Percentiles rank a stretch among this genome's conserved stretches.
These are phyloP conservation scores for Pocillopora verrucosa DNA, from an alignment of 64 coral and sea anemone species.

Conservation along the genomic window DNA sequence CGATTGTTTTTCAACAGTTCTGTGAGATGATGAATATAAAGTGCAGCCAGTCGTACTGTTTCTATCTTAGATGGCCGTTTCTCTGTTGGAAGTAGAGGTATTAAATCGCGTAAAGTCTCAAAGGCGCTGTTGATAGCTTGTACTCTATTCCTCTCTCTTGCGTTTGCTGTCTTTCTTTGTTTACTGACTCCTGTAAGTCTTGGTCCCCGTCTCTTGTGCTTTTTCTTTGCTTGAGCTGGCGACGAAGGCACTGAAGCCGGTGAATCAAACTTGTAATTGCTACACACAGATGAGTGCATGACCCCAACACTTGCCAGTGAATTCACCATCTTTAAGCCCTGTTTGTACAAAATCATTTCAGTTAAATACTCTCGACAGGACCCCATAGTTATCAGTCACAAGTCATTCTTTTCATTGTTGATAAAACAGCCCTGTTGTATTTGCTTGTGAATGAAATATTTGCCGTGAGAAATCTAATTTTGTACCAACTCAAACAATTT, in stretches of 20 bases:
- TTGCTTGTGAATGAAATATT: not conserved
- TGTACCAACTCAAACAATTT: not conserved
- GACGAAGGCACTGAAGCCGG: not conserved
- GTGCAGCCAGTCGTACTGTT: slow-evolving; percentile 44
- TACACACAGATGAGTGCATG: not conserved
- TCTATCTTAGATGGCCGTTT: slow-evolving; percentile 57
- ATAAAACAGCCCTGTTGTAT: not conserved
- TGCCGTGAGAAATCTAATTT: not conserved
- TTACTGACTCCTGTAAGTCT: slow-evolving; percentile 55
- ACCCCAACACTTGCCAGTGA: not conserved
- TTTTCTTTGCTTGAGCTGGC: not conserved
- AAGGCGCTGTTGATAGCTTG: slow-evolving; percentile 11
- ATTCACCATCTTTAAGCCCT: slow-evolving; percentile 6
- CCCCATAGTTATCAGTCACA: not conserved
- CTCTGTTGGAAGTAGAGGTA: not conserved
- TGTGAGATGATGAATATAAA: slow-evolving; percentile 35
- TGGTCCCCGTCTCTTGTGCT: slow-evolving; percentile 16
- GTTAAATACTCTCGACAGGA: not conserved
- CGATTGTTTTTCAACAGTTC: slow-evolving; percentile 2
- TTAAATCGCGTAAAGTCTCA: slow-evolving; percentile 2
- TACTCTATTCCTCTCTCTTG: slow-evolving; percentile 34
- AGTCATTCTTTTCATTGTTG: not conserved
- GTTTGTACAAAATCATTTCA: not conserved
- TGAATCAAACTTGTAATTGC: not conserved
- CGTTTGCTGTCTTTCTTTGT: slow-evolving; percentile 58